Evolutionary conservation across 2,888 invertebrate genomes (phyloP).

Genomic region (Pterostichus niger): DNA sequence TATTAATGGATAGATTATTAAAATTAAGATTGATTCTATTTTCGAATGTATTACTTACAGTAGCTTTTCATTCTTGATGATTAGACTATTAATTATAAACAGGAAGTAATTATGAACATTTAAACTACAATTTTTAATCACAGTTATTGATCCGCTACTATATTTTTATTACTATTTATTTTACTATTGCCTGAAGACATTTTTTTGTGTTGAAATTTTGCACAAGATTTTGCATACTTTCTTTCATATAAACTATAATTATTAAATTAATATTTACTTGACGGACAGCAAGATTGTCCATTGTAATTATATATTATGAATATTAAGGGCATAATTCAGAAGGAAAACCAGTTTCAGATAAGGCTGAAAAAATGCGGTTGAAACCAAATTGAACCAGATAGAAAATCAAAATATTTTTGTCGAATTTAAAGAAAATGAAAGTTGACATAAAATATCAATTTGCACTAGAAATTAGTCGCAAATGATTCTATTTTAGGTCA

Average conservation of each 20-base stretch:
- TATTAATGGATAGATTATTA: background rate
- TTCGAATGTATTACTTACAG: slow-evolving; percentile 23
- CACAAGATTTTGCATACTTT: slow-evolving; percentile 26
- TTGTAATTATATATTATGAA: slow-evolving; percentile 4
- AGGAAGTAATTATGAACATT: slow-evolving; percentile 42
- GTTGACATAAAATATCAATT: background rate
- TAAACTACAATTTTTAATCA: slow-evolving; percentile 39
- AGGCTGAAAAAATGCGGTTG: background rate
- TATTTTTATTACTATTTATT: slow-evolving; percentile 26
- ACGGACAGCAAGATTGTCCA: background rate
- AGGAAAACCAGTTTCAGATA: slow-evolving; percentile 4
- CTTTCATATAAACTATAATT: slow-evolving; percentile 32
- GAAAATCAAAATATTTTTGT: slow-evolving; percentile 24
- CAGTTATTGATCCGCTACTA: slow-evolving; percentile 6
- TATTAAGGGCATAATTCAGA: slow-evolving; percentile 22
- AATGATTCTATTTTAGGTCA: background rate
- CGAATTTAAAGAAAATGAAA: background rate
- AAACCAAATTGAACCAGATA: background rate
- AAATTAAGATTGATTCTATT: background rate
- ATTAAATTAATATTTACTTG: background rate
- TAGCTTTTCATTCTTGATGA: slow-evolving; percentile 21
- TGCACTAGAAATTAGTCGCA: too few species aligned
- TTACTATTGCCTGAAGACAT: background rate
- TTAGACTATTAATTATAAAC: slow-evolving; percentile 37
- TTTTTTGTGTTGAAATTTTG: background rate